phyloP scores from a whole-genome alignment of 2,113 vertebrate species.

The Oncorhynchus nerka region DNA sequence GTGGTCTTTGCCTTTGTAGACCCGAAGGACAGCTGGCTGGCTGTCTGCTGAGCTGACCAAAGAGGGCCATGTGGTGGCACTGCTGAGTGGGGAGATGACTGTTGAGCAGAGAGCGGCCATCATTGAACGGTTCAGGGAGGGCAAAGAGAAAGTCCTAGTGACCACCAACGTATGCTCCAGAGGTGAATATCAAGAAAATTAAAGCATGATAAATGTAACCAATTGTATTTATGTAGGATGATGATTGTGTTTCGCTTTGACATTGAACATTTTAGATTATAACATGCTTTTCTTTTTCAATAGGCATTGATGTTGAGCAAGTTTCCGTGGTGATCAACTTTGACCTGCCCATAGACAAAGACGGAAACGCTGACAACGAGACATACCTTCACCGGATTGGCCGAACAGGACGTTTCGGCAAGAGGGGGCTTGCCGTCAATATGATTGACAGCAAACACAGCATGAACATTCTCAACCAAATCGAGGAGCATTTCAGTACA shows the following conservation, averaged over 20 bases:
- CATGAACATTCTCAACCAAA: slow-evolving; percentile 87
- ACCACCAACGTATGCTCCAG: slow-evolving; percentile 96
- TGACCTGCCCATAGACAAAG: slow-evolving; percentile 88
- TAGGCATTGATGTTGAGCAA: slow-evolving; percentile 94
- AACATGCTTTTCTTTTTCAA: background rate
- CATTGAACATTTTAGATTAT: slow-evolving; percentile 76
- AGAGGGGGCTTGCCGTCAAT: slow-evolving; percentile 87
- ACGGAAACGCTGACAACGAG: slow-evolving; percentile 87
- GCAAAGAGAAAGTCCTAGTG: slow-evolving; percentile 95
- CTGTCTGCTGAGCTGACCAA: slow-evolving; percentile 76
- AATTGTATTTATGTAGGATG: background rate
- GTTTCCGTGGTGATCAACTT: slow-evolving; percentile 96
- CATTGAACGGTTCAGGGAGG: slow-evolving; percentile 88
- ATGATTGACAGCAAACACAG: slow-evolving; percentile 90
- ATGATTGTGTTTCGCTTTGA: slow-evolving; percentile 72
- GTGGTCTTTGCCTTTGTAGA: slow-evolving; percentile 80
- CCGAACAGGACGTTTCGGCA: slow-evolving; percentile 91
- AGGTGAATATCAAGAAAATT: slow-evolving; percentile 65
- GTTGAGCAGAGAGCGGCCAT: slow-evolving; percentile 90
- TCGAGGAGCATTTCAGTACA: slow-evolving; percentile 91
- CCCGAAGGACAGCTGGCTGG: slow-evolving; percentile 86
- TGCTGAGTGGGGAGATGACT: slow-evolving; percentile 92
- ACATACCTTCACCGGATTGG: slow-evolving; percentile 94
- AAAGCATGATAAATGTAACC: background rate
- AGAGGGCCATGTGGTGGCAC: slow-evolving; percentile 90